A percentile compares a stretch with the other conserved stretches of the same genome.
These are phyloP conservation scores for Diadema setosum DNA, from an alignment of 35 echinoderm and acorn worm species.

Conservation along the genomic window DNA sequence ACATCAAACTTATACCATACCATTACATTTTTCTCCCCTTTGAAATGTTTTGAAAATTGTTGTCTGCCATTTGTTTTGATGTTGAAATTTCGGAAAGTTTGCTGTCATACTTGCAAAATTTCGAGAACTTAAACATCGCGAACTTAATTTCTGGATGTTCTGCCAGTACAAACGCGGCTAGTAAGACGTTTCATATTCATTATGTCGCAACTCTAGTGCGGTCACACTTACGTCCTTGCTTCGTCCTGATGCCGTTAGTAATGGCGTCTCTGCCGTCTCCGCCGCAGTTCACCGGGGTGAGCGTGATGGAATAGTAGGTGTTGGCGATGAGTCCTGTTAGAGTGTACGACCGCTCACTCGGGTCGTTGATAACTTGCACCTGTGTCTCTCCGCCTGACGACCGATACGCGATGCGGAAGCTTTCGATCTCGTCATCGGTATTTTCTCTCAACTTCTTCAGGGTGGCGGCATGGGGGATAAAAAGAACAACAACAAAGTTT, in stretches of 20 bases:
- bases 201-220: too few relatives aligned
- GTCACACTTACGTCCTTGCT: constrained; percentile 56
- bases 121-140: too few relatives aligned
- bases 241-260: neutral
- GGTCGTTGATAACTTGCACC: neutral
- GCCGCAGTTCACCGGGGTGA: constrained; percentile 38
- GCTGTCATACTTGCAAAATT: too few relatives aligned
- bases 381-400: neutral
- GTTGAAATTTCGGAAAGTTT: too few relatives aligned
- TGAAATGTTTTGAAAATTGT: too few relatives aligned
- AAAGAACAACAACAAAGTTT: too few relatives aligned
- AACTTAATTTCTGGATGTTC: neutral
- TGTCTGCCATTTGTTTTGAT: too few relatives aligned
- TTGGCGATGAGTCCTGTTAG: neutral
- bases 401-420: neutral
- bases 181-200: too few relatives aligned
- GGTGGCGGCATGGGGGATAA: too few relatives aligned
- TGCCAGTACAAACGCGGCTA: neutral
- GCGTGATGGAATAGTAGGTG: neutral
- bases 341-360: neutral
- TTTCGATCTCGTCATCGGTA: neutral
- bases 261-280: neutral
- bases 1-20: too few relatives aligned
- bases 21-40: too few relatives aligned
- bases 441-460: too few relatives aligned